A percentile compares a stretch with the other conserved stretches of the same genome.
Conservation (phyloP, 2,797 vertebrate genomes). For the Pangasius mekongensis region DNA sequence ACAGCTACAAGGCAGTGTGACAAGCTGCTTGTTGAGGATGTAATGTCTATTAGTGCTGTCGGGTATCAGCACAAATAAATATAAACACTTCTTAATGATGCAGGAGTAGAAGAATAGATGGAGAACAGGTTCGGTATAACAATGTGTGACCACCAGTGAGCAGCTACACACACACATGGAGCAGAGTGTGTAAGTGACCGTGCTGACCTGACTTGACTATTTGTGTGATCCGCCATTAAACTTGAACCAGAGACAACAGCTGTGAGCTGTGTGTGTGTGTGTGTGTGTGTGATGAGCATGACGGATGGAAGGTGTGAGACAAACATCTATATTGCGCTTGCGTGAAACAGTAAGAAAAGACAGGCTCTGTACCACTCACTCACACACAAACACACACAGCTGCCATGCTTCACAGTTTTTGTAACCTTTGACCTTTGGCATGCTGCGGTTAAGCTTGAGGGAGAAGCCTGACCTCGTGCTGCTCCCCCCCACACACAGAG, state of each 20-base stretch:
- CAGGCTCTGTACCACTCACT: background rate
- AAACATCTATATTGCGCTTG: slow-evolving; percentile 14
- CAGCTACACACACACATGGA: slow-evolving; percentile 50
- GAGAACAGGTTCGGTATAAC: slow-evolving; percentile 22
- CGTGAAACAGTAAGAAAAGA: slow-evolving; percentile 19
- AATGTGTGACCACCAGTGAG: slow-evolving; percentile 19
- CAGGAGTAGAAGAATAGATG: background rate
- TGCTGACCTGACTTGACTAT: slow-evolving; percentile 20
- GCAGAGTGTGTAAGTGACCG: slow-evolving; percentile 22
- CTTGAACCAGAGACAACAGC: slow-evolving; percentile 43
- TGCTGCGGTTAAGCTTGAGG: slow-evolving; percentile 49
- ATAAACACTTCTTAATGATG: background rate
- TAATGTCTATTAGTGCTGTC: no score
- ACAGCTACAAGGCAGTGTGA: background rate
- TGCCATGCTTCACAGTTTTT: slow-evolving; percentile 45
- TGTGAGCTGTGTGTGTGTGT: slow-evolving; percentile 16
- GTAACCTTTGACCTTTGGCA: slow-evolving; percentile 49
- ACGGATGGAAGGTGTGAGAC: slow-evolving; percentile 38
- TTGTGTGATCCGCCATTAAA: slow-evolving; percentile 35
- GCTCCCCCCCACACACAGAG: slow-evolving; percentile 40
- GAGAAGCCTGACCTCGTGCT: slow-evolving; percentile 31
- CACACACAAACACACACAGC: slow-evolving; percentile 28
- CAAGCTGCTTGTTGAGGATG: background rate
- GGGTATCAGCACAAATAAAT: background rate
- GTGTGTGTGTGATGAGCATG: slow-evolving; percentile 25